These are phyloP conservation scores for Puma concolor DNA, from an alignment of 2,113 vertebrate genomes.

Conservation along the genomic window DNA sequence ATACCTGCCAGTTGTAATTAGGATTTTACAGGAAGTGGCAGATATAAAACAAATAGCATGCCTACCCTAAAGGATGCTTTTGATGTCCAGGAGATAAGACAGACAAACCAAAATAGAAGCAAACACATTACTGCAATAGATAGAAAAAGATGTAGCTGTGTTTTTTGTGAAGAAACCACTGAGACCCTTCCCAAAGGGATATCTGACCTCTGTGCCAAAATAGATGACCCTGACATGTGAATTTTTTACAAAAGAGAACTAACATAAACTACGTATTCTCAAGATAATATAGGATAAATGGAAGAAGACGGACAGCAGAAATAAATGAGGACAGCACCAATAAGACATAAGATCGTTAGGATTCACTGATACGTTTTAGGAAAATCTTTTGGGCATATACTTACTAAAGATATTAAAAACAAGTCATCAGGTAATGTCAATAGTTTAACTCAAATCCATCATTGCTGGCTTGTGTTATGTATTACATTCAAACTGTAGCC, in stretches of 20 bases:
- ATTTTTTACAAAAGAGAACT: not conserved
- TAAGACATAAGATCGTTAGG: not conserved
- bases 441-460: not conserved
- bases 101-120: slow-evolving; percentile 59
- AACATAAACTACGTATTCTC: slow-evolving; percentile 1
- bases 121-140: slow-evolving; percentile 5
- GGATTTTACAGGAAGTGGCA: slow-evolving; percentile 38
- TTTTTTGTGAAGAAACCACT: slow-evolving; percentile 1
- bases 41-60: slow-evolving; percentile 5
- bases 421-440: not conserved
- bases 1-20: slow-evolving; percentile 45
- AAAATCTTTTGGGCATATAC: not conserved
- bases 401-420: not conserved
- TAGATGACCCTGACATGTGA: not conserved
- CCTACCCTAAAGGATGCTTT: not conserved
- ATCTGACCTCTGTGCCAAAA: not conserved
- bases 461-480: not conserved
- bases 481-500: not conserved
- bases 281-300: not conserved
- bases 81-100: slow-evolving; percentile 64
- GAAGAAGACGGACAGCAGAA: not conserved
- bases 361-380: not conserved
- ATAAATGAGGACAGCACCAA: not conserved
- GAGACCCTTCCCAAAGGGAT: not conserved
- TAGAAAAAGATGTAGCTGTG: not conserved